A percentile compares a stretch with the other conserved stretches of the same genome.
Conservation (phyloP, 2,888 invertebrate species). For the Salpingus planirostris region DNA sequence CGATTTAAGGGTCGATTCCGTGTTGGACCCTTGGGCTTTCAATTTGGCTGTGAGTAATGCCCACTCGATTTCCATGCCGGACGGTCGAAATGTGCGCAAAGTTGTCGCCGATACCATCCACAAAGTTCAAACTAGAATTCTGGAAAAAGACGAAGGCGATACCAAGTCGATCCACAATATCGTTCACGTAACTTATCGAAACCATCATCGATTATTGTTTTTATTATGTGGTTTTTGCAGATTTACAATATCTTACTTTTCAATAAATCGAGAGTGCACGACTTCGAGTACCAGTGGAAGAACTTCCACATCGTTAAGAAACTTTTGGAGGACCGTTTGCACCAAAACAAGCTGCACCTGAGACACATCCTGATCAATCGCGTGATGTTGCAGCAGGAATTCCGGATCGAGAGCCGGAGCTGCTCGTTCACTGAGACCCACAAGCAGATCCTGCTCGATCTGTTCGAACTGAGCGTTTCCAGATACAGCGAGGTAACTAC, state of each 20-base stretch:
- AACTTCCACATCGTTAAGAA: slow-evolving; percentile 55
- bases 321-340: slow-evolving; percentile 54
- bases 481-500: slow-evolving; percentile 54
- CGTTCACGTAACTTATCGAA: slow-evolving; percentile 38
- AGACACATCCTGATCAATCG: slow-evolving; percentile 58
- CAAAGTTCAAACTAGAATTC: slow-evolving; percentile 55
- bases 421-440: slow-evolving; percentile 53
- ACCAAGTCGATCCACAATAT: slow-evolving; percentile 56
- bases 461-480: slow-evolving; percentile 55
- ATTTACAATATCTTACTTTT: slow-evolving; percentile 58
- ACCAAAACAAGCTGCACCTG: slow-evolving; percentile 51
- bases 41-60: slow-evolving; percentile 44
- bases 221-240: too few relatives aligned
- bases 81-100: slow-evolving; percentile 62
- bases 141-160: slow-evolving; percentile 65
- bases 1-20: slow-evolving; percentile 46
- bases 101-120: slow-evolving; percentile 52
- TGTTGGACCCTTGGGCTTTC: slow-evolving; percentile 47
- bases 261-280: slow-evolving; percentile 46
- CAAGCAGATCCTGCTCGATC: slow-evolving; percentile 49
- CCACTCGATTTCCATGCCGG: slow-evolving; percentile 43
- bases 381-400: slow-evolving; percentile 57
- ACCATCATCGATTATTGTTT: too few relatives aligned
- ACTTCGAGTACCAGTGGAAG: slow-evolving; percentile 58
- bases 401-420: slow-evolving; percentile 41